These are phyloP conservation scores for Cyanoramphus novaezelandiae DNA, from an alignment of 2,113 vertebrate species.

Conservation along the genomic window DNA sequence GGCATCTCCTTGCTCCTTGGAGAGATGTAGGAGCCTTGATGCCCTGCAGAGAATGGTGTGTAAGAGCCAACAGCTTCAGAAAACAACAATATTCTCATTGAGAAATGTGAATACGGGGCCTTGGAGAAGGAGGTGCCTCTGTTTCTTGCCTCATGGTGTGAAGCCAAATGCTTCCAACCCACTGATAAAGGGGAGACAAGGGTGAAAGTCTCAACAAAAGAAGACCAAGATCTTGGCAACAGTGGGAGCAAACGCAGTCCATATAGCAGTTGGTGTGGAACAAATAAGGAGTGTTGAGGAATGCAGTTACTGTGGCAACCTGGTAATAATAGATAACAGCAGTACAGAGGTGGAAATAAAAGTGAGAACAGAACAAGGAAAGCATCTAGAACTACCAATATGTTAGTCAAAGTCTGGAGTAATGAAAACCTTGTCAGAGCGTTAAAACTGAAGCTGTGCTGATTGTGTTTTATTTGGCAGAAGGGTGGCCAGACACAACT, in stretches of 20 bases:
- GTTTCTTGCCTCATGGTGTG: neutral
- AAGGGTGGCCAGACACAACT: neutral
- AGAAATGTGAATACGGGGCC: neutral
- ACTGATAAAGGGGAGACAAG: neutral
- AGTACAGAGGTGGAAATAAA: conserved; percentile 39
- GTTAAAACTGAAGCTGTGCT: neutral
- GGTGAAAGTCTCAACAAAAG: neutral
- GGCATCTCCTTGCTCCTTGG: neutral
- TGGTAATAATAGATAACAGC: conserved; percentile 42
- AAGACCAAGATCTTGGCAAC: neutral
- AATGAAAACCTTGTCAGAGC: neutral
- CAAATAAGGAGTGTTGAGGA: conserved; percentile 42
- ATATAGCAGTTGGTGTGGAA: conserved; percentile 21
- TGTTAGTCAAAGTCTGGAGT: neutral
- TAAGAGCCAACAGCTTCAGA: neutral
- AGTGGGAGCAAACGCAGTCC: neutral
- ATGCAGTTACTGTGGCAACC: conserved; percentile 57
- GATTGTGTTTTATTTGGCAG: neutral
- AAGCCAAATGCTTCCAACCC: neutral
- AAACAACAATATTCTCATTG: neutral
- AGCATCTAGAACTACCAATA: neutral
- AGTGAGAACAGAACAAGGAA: conserved; percentile 9
- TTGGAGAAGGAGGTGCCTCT: neutral
- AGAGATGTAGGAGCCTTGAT: neutral
- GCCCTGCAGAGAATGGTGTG: neutral